A percentile compares a stretch with the other conserved stretches of the same genome.
phyloP scores from a whole-genome alignment of 1,140 invertebrate genomes.

The Brachionus paranguensis region DNA sequence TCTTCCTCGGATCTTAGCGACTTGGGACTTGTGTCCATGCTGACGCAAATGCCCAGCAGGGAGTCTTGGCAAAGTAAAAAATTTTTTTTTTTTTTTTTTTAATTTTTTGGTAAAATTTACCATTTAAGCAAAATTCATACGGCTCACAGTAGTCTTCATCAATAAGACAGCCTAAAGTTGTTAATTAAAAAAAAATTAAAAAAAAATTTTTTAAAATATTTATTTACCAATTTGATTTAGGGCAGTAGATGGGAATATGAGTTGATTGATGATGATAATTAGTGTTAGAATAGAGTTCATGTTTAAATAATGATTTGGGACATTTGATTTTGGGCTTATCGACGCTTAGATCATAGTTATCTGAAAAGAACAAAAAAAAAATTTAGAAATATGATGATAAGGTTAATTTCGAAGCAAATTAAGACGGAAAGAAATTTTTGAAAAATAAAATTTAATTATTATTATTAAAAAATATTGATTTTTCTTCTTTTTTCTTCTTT shows the following conservation, averaged over 20 bases:
- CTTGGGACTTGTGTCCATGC: not conserved
- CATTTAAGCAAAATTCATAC: not conserved
- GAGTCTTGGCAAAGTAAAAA: not conserved
- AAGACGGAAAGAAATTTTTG: not conserved
- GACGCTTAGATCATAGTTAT: not conserved
- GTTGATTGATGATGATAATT: not conserved
- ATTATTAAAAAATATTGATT: slow-evolving; percentile 39
- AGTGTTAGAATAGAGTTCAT: not conserved
- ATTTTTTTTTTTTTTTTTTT: not conserved
- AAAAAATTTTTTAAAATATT: not conserved
- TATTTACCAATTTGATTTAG: not conserved
- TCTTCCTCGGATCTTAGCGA: not conserved
- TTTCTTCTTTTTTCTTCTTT: not conserved
- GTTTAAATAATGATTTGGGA: not conserved
- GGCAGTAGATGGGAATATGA: not conserved
- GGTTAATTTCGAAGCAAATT: not conserved
- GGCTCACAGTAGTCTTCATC: not conserved
- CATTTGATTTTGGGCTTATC: not conserved
- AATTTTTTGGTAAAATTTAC: not conserved
- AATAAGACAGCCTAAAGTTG: not conserved
- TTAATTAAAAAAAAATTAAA: not conserved
- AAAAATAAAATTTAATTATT: slow-evolving; percentile 31
- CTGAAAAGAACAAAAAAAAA: not conserved
- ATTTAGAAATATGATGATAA: not conserved
- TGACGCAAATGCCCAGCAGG: not conserved